Evolutionary conservation across 2,888 invertebrate species (phyloP).

Genomic region (Xiphydria camelus): DNA sequence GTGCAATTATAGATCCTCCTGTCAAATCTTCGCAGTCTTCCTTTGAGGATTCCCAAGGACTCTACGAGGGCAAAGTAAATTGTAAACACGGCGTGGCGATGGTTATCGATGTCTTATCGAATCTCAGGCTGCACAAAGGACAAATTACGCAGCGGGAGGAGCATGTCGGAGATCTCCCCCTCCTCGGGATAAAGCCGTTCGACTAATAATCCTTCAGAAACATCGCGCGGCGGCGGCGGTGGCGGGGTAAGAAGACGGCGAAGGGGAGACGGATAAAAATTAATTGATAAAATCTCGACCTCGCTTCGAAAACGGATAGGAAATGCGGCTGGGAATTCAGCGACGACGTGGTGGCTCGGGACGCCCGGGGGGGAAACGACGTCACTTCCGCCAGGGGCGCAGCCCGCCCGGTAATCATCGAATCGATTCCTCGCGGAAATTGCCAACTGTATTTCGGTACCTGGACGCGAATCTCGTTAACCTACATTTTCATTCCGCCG

Average conservation of each 20-base stretch:
- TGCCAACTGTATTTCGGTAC: constrained; percentile 34
- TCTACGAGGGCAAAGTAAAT: too few relatives aligned
- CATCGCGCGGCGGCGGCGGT: constrained; percentile 26
- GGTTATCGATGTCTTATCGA: too few relatives aligned
- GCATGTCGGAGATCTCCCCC: constrained; percentile 21
- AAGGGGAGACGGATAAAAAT: constrained; percentile 1
- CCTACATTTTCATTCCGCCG: constrained; percentile 30
- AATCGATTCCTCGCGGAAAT: constrained; percentile 44
- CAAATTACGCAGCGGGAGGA: constrained; percentile 9
- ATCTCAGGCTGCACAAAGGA: too few relatives aligned
- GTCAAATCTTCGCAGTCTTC: too few relatives aligned
- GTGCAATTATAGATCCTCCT: too few relatives aligned
- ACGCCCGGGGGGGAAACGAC: background rate
- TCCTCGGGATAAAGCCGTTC: constrained; percentile 23
- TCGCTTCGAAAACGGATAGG: background rate
- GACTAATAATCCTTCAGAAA: too few relatives aligned
- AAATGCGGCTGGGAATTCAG: background rate
- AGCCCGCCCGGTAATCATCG: constrained; percentile 30
- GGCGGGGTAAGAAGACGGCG: constrained; percentile 7
- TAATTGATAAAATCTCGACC: background rate
- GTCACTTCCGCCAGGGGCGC: constrained; percentile 15
- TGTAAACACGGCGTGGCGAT: too few relatives aligned
- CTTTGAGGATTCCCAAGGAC: too few relatives aligned
- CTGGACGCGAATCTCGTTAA: constrained; percentile 36
- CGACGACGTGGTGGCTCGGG: background rate